Evolutionary conservation across 2,888 invertebrate genomes (phyloP).

Genomic region (Bellardia bayeri): DNA sequence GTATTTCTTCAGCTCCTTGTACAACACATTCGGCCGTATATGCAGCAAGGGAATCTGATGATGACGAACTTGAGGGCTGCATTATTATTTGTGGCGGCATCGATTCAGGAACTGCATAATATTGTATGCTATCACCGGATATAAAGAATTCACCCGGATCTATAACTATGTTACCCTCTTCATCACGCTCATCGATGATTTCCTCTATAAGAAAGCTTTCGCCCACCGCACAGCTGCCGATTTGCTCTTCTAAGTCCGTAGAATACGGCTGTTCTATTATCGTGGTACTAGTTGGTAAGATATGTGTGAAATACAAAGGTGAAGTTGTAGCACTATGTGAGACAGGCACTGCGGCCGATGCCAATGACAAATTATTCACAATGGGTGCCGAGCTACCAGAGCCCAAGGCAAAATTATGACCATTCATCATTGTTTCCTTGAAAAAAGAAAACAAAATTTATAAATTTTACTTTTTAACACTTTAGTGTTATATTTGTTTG

Average conservation of each 20-base stretch:
- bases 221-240: constrained; percentile 76
- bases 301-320: constrained; percentile 79
- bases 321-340: constrained; percentile 76
- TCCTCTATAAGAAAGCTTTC: constrained; percentile 80
- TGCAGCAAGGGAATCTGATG: constrained; percentile 64
- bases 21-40: constrained; percentile 75
- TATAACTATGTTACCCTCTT: constrained; percentile 80
- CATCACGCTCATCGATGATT: constrained; percentile 81
- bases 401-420: constrained; percentile 77
- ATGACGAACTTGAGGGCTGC: constrained; percentile 76
- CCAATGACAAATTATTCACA: constrained; percentile 80
- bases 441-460: constrained; percentile 8
- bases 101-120: constrained; percentile 79
- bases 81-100: constrained; percentile 81
- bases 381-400: constrained; percentile 76
- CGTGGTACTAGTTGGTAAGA: constrained; percentile 75
- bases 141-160: constrained; percentile 80
- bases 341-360: constrained; percentile 79
- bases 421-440: constrained; percentile 58
- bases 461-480: constrained; percentile 8
- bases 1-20: constrained; percentile 63
- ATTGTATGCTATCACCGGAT: constrained; percentile 80
- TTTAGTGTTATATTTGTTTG: constrained; percentile 9
- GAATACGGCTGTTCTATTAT: constrained; percentile 72
- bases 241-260: constrained; percentile 77